Evolutionary conservation across 2,797 vertebrate genomes (phyloP).

Genomic region (Acipenser oxyrinchus): DNA sequence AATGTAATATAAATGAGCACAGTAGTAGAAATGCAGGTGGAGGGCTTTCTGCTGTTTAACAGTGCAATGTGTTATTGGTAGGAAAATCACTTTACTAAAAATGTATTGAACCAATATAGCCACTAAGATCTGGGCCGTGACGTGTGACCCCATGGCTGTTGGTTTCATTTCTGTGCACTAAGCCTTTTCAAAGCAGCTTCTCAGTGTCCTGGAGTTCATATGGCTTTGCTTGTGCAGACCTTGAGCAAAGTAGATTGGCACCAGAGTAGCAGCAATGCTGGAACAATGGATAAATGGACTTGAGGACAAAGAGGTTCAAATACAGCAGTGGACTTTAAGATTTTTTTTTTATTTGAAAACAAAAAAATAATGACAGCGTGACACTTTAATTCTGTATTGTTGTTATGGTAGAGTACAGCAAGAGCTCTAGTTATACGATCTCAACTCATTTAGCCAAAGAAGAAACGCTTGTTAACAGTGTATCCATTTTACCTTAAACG

Average conservation of each 20-base stretch:
- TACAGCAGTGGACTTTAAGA: no score
- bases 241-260: not conserved
- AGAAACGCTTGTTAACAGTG: no score
- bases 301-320: no score
- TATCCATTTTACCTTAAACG: no score
- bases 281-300: not conserved
- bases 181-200: conserved; percentile 21
- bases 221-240: not conserved
- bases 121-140: conserved; percentile 13
- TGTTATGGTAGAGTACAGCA: no score
- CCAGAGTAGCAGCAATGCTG: not conserved
- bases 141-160: not conserved
- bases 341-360: no score
- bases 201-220: not conserved
- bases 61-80: conserved; percentile 52
- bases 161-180: conserved; percentile 30
- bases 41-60: conserved; percentile 54
- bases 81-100: conserved; percentile 22
- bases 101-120: conserved; percentile 45
- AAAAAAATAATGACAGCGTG: no score
- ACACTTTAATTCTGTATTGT: no score
- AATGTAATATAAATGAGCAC: conserved; percentile 5
- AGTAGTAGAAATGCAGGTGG: conserved; percentile 29
- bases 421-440: no score
- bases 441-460: no score